Evolutionary conservation across 2,888 invertebrate genomes (phyloP).

Genomic region (Pterobdella sp.): DNA sequence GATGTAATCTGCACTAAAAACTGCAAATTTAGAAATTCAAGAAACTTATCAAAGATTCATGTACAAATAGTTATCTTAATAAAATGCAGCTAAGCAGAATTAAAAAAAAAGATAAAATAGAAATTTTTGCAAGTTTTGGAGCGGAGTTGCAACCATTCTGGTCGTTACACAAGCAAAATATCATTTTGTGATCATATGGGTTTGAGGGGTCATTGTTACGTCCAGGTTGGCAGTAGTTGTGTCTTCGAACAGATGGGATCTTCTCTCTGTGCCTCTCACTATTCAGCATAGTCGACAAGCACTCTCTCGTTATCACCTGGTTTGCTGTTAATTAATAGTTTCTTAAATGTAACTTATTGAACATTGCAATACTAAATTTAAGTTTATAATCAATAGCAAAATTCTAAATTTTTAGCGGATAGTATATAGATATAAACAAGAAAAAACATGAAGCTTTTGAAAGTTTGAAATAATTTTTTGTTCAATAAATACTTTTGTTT

Average conservation of each 20-base stretch:
- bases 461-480: too few relatives aligned
- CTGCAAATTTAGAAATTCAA: too few relatives aligned
- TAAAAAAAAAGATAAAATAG: not conserved
- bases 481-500: not conserved
- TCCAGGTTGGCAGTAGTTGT: constrained; percentile 48
- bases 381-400: not conserved
- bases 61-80: too few relatives aligned
- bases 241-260: constrained; percentile 48
- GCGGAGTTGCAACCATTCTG: constrained; percentile 49
- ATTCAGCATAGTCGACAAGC: constrained; percentile 44
- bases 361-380: not conserved
- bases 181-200: constrained; percentile 42
- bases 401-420: not conserved
- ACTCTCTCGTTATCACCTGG: constrained; percentile 46
- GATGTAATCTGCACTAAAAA: too few relatives aligned
- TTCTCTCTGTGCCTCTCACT: constrained; percentile 44
- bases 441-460: not conserved
- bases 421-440: not conserved
- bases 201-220: constrained; percentile 47
- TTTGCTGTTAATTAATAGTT: constrained; percentile 43
- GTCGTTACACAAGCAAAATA: constrained; percentile 51
- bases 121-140: not conserved
- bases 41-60: too few relatives aligned
- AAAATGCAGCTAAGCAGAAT: too few relatives aligned
- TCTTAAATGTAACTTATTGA: not conserved